Percentiles rank a stretch among this genome's conserved stretches.
Evolutionary conservation across 2,113 vertebrate genomes (phyloP).

Genomic region (Mirza zaza): DNA sequence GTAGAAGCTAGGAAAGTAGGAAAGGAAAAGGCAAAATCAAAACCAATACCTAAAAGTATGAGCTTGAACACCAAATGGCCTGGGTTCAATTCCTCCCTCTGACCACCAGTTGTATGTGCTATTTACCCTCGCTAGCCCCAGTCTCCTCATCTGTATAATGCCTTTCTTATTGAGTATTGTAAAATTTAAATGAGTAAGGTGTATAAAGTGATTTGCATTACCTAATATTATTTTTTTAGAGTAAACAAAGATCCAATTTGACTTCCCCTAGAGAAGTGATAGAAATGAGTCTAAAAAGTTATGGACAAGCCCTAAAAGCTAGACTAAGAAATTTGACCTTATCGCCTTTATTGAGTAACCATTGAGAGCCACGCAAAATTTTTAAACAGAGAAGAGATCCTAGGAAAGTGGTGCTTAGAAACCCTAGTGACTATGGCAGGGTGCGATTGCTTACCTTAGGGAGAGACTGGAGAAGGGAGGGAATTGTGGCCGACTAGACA

Average conservation of each 20-base stretch:
- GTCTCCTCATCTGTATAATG: neutral
- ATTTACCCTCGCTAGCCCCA: neutral
- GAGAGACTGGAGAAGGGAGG: neutral
- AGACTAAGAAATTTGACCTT: neutral
- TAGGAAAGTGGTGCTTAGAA: neutral
- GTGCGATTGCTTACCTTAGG: neutral
- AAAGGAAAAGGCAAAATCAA: neutral
- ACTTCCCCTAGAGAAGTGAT: neutral
- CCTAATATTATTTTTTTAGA: neutral
- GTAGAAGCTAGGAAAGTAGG: neutral
- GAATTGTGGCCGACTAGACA: rapidly evolving
- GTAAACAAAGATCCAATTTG: neutral
- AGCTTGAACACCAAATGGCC: neutral
- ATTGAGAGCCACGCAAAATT: neutral
- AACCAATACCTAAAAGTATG: neutral
- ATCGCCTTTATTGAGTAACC: neutral
- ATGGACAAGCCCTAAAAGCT: neutral
- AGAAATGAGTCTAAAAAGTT: neutral
- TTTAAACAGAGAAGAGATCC: neutral
- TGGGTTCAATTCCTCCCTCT: neutral
- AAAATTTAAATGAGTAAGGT: neutral
- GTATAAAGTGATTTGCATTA: neutral
- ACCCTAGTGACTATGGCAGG: neutral
- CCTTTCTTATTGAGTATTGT: neutral
- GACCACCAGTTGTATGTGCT: neutral